These are phyloP conservation scores for Chaetorhynchus papuensis DNA, from an alignment of 2,113 vertebrate genomes.

Conservation along the genomic window DNA sequence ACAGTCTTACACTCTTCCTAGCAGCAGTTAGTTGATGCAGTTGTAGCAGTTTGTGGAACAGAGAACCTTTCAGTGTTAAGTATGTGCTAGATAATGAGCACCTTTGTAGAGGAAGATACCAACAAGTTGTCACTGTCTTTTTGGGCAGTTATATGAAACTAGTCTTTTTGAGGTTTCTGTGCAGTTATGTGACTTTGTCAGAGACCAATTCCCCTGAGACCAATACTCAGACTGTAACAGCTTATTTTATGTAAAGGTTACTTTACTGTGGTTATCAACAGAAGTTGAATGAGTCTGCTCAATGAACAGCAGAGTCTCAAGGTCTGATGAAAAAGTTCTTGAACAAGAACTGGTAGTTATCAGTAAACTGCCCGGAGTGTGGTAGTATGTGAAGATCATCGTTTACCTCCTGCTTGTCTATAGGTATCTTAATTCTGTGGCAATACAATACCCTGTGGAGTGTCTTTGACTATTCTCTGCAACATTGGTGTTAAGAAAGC, in stretches of 20 bases:
- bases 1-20: rapidly evolving
- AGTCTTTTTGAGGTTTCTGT: neutral
- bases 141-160: neutral
- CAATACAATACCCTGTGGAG: neutral
- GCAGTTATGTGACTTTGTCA: neutral
- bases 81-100: rapidly evolving
- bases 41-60: neutral
- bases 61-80: neutral
- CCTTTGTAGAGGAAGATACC: neutral
- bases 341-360: neutral
- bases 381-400: neutral
- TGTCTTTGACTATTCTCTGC: neutral
- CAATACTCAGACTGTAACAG: neutral
- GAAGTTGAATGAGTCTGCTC: neutral
- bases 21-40: neutral
- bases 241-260: neutral
- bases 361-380: neutral
- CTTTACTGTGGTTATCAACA: neutral
- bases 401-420: neutral
- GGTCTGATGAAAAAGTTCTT: neutral
- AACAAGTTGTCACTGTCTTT: neutral
- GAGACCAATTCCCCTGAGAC: neutral
- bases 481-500: neutral
- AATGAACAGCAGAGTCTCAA: neutral
- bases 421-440: neutral